Evolutionary conservation across 2,113 vertebrate species (phyloP), one percentile per base, ranked within the genome.

Genomic region (Trichomycterus rosablanca): DNA sequence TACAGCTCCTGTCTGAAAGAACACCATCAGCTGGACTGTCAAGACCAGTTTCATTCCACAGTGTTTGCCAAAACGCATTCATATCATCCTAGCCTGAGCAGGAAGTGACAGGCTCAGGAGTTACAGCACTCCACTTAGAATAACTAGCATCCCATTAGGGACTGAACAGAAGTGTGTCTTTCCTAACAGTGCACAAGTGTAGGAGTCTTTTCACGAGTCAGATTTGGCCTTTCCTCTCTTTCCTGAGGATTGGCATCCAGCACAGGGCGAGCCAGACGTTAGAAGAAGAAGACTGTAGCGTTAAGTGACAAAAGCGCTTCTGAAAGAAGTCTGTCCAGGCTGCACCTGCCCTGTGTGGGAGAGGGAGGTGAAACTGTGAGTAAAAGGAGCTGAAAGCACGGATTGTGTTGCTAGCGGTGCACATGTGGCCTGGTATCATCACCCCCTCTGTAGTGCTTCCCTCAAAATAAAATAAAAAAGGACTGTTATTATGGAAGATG

Each of bases 261-360:
- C 20, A 51, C 28, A 16, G 56, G 35, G 11, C 65, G 50, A 58
- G 71, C 56, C 61, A 58, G 62, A 35, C 39, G n/a, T n/a, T n/a
- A 26, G 67, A 56, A 63, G 39, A 35, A 64, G 35, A 61, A 62
- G 58, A 32, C 16, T 20, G 40, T 66, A 70, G 49, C 40, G n/a
- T 66, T 59, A 59, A 48, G 55, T 39, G 45, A 70, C 62, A 66
- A 63, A 66, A 62, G 44, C 24, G 54, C 58, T 57, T 71, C 60
- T 52, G 59, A 74, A 66, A 43, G 37, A 61, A 59, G 51, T 63
- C 59, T 59, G 30, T 48, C 50, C 49, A 43, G 39, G 35, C 59
- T 69, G 73, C 76, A 78, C 73, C 76, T 78, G 75, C 62, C 63
- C 50, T 52, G 58, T 23, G 54, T 55, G 59, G 40, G 46, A 28